These are phyloP conservation scores for Myotis planiceps DNA, from an alignment of 2,797 vertebrate species.

Conservation along the genomic window DNA sequence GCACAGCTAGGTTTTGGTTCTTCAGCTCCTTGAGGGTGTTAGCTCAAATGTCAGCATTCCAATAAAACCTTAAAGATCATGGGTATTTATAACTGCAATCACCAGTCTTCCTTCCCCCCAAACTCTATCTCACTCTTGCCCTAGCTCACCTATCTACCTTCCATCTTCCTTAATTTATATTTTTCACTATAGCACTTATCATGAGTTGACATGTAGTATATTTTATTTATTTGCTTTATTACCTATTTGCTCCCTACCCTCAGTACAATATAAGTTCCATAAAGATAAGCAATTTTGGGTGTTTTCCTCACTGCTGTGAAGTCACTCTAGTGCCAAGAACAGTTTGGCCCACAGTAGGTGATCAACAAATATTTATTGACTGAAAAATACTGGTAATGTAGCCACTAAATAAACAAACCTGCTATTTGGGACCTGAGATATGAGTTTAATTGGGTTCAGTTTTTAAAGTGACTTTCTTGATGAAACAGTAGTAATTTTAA, in stretches of 20 bases:
- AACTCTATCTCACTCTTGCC: neutral
- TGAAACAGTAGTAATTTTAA: conserved; percentile 74
- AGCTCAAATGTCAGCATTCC: neutral
- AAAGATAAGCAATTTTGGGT: neutral
- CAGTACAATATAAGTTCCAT: neutral
- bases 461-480: conserved; percentile 57
- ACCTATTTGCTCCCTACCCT: neutral
- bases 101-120: too few relatives aligned
- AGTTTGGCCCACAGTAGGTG: neutral
- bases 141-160: neutral
- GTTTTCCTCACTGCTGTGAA: neutral
- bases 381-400: neutral
- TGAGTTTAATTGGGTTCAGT: conserved; percentile 19
- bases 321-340: neutral
- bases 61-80: neutral
- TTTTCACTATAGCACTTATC: neutral
- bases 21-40: neutral
- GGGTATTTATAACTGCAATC: neutral
- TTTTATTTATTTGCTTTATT: conserved; percentile 17
- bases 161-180: neutral
- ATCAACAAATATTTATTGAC: neutral
- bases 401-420: neutral
- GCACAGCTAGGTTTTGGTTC: neutral
- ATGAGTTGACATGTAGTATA: neutral
- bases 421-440: neutral